Evolutionary conservation across 2,888 invertebrate genomes (phyloP).

Genomic region (Pseudanteris insignis): DNA sequence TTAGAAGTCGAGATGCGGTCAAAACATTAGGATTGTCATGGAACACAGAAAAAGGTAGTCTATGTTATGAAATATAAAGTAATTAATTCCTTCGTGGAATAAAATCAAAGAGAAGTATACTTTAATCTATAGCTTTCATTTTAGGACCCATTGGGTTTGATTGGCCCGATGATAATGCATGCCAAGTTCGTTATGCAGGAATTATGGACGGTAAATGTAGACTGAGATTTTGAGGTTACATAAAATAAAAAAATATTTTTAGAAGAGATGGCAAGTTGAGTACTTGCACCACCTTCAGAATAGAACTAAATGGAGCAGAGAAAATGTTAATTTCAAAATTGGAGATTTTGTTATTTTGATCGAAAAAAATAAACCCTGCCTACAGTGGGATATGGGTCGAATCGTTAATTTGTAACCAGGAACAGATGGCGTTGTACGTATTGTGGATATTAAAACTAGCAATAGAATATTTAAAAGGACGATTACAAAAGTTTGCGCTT

Average conservation of each 20-base stretch:
- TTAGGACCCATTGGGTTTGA: slow-evolving; percentile 34
- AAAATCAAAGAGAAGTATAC: no score
- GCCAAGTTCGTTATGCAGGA: slow-evolving; percentile 37
- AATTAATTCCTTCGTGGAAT: no score
- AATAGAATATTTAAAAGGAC: background rate
- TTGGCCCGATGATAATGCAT: slow-evolving; percentile 28
- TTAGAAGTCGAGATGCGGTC: slow-evolving; percentile 16
- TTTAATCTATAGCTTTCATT: no score
- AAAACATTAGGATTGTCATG: slow-evolving; percentile 39
- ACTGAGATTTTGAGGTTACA: slow-evolving; percentile 20
- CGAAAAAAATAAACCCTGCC: background rate
- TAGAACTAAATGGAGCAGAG: background rate
- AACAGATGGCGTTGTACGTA: background rate
- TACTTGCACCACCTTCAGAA: background rate
- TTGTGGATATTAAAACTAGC: background rate
- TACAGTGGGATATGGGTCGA: background rate
- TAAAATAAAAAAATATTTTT: background rate
- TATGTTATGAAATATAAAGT: no score
- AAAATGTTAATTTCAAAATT: background rate
- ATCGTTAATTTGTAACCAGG: background rate
- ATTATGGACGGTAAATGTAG: slow-evolving; percentile 11
- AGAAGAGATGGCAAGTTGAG: background rate
- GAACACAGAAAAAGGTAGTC: no score
- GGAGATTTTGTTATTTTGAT: background rate
- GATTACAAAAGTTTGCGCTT: background rate